Evolutionary conservation across 2,888 invertebrate genomes (phyloP), one percentile per base, ranked within the genome.

Genomic region (Pecten maximus): DNA sequence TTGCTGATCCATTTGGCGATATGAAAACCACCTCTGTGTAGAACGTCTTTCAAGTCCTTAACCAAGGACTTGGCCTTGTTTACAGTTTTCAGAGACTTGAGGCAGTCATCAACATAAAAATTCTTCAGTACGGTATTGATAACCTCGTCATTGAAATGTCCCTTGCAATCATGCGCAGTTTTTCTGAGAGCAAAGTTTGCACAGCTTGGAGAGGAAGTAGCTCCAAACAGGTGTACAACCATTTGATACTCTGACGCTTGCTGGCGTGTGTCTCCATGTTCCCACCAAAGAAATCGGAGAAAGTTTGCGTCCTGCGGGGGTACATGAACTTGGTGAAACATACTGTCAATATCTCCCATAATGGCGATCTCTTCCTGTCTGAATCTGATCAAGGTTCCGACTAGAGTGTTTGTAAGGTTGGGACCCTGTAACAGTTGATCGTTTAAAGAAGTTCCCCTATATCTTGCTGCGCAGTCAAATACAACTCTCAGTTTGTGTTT

Each of bases 381-480:
- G 87, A 93, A 94, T 40, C 93, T 89, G 4, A 91, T 54, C 19
- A 94, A 87, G 16, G 92, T 93, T 16, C 93, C 94, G n/a, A 93
- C 28, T 23, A 94, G 87, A 40, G 89, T 91, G 74, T 91, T 94
- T 10, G 91, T 92, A 40, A 92, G 74, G 87, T 93, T 92, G 12
- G 92, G 92, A 8, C 93, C 93, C 23, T 88, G 92, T 16, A 93
- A 54, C 48, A 93, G 44, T 23, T 54, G 88, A 8, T 91, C 89
- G 87, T 91, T 92, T 28, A 93, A 88, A 2, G 92, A 92, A 15
- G 86, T 89, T 12, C 91, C 91, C 3, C n/a, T n/a, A n/a, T n/a
- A n/a, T n/a, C n/a, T n/a, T n/a, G n/a, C n/a, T n/a, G 92, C 87
- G 60, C 90, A 88, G 60, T 93, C 92, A 87, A 93, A 93, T 15